A percentile compares a stretch with the other conserved stretches of the same genome.
Evolutionary conservation across 2,797 vertebrate genomes (phyloP).

Genomic region (Xenops minutus): DNA sequence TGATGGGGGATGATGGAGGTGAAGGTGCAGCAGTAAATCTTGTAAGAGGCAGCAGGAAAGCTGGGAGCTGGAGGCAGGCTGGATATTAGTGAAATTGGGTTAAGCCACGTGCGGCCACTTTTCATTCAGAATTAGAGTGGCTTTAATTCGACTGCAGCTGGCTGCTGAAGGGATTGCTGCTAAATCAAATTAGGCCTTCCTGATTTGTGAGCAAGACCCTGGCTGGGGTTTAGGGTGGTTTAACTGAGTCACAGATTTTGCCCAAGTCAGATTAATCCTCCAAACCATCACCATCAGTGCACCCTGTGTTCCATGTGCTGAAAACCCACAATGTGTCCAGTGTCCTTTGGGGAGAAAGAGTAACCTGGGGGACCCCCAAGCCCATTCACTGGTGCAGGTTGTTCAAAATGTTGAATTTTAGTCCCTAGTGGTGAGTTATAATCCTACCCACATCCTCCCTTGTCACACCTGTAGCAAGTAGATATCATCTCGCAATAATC

Average conservation of each 20-base stretch:
- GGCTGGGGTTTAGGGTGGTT: background rate
- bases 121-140: conserved; percentile 44
- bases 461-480: background rate
- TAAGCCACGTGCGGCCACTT: conserved; percentile 1
- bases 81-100: conserved; percentile 22
- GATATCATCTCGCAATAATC: background rate
- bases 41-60: background rate
- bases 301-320: background rate
- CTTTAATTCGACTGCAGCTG: conserved; percentile 35
- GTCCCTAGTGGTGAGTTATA: background rate
- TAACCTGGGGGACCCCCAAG: background rate
- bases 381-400: background rate
- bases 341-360: background rate
- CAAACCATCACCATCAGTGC: background rate
- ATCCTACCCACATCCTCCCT: background rate
- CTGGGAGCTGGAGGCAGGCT: background rate
- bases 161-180: conserved; percentile 41
- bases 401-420: background rate
- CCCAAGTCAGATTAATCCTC: background rate
- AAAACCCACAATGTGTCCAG: background rate
- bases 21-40: background rate
- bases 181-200: conserved; percentile 12
- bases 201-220: background rate
- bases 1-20: background rate
- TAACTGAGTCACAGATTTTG: background rate